These are phyloP conservation scores for Phoebastria nigripes DNA, from an alignment of 2,797 vertebrate species.

Conservation along the genomic window DNA sequence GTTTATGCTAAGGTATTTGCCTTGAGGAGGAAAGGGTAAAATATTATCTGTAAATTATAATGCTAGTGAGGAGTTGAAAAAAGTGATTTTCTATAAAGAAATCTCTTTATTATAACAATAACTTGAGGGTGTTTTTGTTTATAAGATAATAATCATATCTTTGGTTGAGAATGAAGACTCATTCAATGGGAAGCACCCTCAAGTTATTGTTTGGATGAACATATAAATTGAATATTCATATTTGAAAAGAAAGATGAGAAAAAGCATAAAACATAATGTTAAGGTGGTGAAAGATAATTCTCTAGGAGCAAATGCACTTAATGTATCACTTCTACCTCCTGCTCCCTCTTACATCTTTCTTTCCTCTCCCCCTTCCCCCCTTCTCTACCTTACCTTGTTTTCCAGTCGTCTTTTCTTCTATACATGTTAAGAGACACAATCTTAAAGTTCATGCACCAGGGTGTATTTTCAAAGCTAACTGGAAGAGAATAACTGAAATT, in stretches of 20 bases:
- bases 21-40: background rate
- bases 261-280: background rate
- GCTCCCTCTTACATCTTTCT: background rate
- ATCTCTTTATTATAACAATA: slow-evolving; percentile 4
- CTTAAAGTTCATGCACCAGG: background rate
- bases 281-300: background rate
- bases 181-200: slow-evolving; percentile 26
- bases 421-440: background rate
- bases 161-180: background rate
- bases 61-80: background rate
- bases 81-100: background rate
- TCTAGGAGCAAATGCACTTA: background rate
- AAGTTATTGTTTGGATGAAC: slow-evolving; percentile 33
- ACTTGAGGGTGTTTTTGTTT: slow-evolving; percentile 12
- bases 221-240: background rate
- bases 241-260: slow-evolving; percentile 20
- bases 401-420: background rate
- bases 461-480: background rate
- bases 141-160: background rate
- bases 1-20: background rate
- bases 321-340: background rate
- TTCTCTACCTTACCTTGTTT: background rate
- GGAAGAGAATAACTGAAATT: background rate
- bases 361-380: fast-evolving
- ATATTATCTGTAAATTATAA: background rate